These are phyloP conservation scores for Drosophila rellima DNA, from an alignment of 2,888 invertebrate species.

Conservation along the genomic window DNA sequence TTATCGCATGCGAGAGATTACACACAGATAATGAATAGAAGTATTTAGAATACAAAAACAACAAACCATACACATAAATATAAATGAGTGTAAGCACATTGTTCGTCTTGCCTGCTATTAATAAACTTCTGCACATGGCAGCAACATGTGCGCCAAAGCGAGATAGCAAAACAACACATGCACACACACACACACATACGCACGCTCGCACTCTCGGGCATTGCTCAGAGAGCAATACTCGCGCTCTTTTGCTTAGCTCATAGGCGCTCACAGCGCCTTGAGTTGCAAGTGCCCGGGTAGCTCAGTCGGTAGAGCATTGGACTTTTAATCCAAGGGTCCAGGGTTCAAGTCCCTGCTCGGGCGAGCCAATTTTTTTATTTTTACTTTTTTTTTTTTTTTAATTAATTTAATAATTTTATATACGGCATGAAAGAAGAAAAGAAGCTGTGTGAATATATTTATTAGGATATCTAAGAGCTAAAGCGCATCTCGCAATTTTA, in stretches of 20 bases:
- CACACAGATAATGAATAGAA: constrained; percentile 10
- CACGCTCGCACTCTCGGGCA: not conserved
- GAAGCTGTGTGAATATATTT: not conserved
- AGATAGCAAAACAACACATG: constrained; percentile 52
- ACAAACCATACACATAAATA: constrained; percentile 25
- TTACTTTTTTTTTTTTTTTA: constrained; percentile 16
- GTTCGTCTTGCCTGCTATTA: constrained; percentile 36
- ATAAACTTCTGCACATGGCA: constrained; percentile 20
- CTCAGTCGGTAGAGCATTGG: constrained; percentile 86
- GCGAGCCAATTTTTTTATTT: constrained; percentile 64
- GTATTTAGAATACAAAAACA: constrained; percentile 22
- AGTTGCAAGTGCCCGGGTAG: constrained; percentile 80
- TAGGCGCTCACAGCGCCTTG: constrained; percentile 35
- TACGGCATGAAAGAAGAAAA: not conserved
- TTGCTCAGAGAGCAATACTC: constrained; percentile 17
- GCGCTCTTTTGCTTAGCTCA: constrained; percentile 44
- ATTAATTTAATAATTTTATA: constrained; percentile 18
- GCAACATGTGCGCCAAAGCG: constrained; percentile 18
- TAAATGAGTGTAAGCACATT: constrained; percentile 3
- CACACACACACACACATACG: constrained; percentile 28
- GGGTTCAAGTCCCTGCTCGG: constrained; percentile 86
- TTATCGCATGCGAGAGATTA: constrained; percentile 45
- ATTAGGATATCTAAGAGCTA: constrained; percentile 4
- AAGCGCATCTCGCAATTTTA: constrained; percentile 7
- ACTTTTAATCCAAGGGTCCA: constrained; percentile 86